These are phyloP conservation scores for Callocephalon fimbriatum DNA, from an alignment of 2,113 vertebrate genomes.

Conservation along the genomic window DNA sequence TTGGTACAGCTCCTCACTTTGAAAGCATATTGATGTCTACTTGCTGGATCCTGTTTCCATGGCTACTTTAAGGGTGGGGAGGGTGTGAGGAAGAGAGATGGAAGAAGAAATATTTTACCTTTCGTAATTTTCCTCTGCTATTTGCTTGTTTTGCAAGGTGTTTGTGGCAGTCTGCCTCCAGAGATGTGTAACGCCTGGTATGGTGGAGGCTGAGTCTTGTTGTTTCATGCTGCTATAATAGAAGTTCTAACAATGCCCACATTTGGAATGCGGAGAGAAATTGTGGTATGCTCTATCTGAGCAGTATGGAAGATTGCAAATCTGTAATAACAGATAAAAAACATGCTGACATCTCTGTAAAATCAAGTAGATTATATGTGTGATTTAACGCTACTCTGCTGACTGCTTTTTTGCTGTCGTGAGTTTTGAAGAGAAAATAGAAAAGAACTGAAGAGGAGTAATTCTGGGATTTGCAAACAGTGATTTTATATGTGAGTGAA, in stretches of 20 bases:
- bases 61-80: neutral
- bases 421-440: slow-evolving; percentile 57
- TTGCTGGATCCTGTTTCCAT: neutral
- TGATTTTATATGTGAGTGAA: neutral
- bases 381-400: slow-evolving; percentile 49
- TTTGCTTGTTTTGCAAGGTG: neutral
- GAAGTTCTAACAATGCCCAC: neutral
- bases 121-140: neutral
- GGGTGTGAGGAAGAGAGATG: neutral
- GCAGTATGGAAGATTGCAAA: slow-evolving; percentile 1
- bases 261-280: neutral
- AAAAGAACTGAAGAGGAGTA: slow-evolving; percentile 16
- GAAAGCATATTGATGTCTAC: neutral
- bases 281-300: slow-evolving; percentile 20
- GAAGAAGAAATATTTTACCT: neutral
- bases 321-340: slow-evolving; percentile 49
- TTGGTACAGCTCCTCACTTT: fast-evolving
- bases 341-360: slow-evolving; percentile 57
- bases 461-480: slow-evolving; percentile 22
- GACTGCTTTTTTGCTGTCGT: slow-evolving; percentile 50
- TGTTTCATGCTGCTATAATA: fast-evolving
- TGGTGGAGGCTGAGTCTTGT: neutral
- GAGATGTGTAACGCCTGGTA: fast-evolving
- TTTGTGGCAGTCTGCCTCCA: neutral
- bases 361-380: slow-evolving; percentile 44